Conservation (phyloP, 1,140 invertebrate genomes). For the Drosophila pruinosa region DNA sequence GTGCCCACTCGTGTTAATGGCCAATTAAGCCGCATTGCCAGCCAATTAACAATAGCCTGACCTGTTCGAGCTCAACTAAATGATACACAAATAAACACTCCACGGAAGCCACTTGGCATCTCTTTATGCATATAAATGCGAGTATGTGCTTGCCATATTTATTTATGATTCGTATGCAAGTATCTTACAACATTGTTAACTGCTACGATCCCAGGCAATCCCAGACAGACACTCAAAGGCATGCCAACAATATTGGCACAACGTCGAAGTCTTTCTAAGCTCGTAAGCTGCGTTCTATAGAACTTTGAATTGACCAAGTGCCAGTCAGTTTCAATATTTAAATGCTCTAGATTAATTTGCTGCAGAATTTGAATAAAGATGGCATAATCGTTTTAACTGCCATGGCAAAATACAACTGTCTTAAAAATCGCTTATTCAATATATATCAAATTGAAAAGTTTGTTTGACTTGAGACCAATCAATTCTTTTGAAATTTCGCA, state of each 20-base stretch:
- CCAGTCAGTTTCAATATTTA: too few species aligned
- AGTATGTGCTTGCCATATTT: conserved; percentile 3
- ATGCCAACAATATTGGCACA: neutral
- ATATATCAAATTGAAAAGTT: neutral
- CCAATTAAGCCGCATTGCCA: conserved; percentile 56
- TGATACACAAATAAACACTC: neutral
- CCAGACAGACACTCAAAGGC: neutral
- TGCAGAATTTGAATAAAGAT: too few species aligned
- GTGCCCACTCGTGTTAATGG: conserved; percentile 65
- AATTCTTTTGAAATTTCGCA: neutral
- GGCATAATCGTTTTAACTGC: too few species aligned
- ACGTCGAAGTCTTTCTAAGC: neutral
- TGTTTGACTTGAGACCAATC: neutral
- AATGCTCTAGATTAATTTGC: too few species aligned
- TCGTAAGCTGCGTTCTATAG: too few species aligned
- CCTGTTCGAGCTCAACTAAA: neutral
- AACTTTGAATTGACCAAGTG: too few species aligned
- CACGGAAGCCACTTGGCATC: neutral
- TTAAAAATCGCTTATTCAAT: neutral
- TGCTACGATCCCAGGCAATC: neutral
- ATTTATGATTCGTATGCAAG: conserved; percentile 41
- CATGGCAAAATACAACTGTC: too few species aligned
- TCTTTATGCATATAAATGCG: conserved; percentile 15
- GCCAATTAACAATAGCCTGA: conserved; percentile 55
- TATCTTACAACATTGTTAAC: conserved; percentile 11